Conservation (phyloP, 2,888 invertebrate species). For the Vannuccia rotundouncinata region DNA sequence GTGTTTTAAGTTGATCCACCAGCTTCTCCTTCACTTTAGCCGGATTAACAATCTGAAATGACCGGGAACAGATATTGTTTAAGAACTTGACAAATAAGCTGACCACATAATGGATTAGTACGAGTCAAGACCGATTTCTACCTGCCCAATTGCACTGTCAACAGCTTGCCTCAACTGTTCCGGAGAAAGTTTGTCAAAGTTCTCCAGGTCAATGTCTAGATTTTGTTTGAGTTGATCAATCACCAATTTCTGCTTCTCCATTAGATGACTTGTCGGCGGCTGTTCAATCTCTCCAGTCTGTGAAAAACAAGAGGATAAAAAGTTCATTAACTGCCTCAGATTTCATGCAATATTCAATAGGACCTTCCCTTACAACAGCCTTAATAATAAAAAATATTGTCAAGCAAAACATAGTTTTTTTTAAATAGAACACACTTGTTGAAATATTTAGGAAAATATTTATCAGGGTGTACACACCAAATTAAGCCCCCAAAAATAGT, state of each 20-base stretch:
- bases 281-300: constrained; percentile 68
- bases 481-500: too few relatives aligned
- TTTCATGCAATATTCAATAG: too few relatives aligned
- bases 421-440: neutral
- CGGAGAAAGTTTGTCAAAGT: constrained; percentile 50
- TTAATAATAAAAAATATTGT: too few relatives aligned
- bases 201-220: constrained; percentile 54
- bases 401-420: neutral
- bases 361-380: too few relatives aligned
- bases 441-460: too few relatives aligned
- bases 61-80: too few relatives aligned
- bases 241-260: constrained; percentile 80
- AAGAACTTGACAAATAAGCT: too few relatives aligned
- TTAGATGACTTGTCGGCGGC: constrained; percentile 62
- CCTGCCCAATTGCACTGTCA: constrained; percentile 54
- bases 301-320: constrained; percentile 27
- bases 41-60: constrained; percentile 72
- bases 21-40: constrained; percentile 91
- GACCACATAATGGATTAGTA: too few relatives aligned
- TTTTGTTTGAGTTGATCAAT: constrained; percentile 60
- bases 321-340: too few relatives aligned
- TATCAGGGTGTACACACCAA: too few relatives aligned
- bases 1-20: constrained; percentile 86
- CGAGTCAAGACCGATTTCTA: too few relatives aligned
- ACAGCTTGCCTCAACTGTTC: constrained; percentile 54